phyloP scores from a whole-genome alignment of 2,113 vertebrate genomes.

The Scomber scombrus region DNA sequence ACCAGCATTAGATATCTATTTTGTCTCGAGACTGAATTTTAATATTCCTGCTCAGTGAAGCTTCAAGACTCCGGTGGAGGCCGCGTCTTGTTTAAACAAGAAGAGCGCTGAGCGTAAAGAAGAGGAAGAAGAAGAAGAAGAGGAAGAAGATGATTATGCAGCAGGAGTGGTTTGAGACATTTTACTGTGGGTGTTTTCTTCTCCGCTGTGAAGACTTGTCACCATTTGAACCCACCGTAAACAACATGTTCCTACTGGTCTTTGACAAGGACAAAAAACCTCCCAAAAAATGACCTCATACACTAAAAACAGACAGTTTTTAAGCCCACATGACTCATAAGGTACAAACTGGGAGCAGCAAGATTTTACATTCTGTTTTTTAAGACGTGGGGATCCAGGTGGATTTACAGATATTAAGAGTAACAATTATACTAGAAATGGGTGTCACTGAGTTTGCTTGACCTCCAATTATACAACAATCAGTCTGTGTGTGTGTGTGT shows the following conservation, averaged over 20 bases:
- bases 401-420: neutral
- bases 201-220: too few relatives aligned
- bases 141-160: neutral
- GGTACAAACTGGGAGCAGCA: too few relatives aligned
- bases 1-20: too few relatives aligned
- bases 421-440: neutral
- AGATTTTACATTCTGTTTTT: neutral
- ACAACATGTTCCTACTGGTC: too few relatives aligned
- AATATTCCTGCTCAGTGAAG: too few relatives aligned
- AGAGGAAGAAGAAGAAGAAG: neutral
- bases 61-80: too few relatives aligned
- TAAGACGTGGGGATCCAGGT: neutral
- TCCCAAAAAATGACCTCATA: neutral
- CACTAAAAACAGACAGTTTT: too few relatives aligned
- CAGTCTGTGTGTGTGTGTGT: neutral
- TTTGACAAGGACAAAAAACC: neutral
- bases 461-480: slow-evolving; percentile 26
- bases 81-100: too few relatives aligned
- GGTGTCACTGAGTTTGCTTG: slow-evolving; percentile 1
- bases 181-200: neutral
- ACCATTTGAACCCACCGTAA: too few relatives aligned
- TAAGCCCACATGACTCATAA: too few relatives aligned
- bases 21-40: too few relatives aligned
- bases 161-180: neutral
- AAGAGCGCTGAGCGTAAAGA: neutral